phyloP scores from a whole-genome alignment of 2,888 invertebrate species.

The Trissonchulus sp. region DNA sequence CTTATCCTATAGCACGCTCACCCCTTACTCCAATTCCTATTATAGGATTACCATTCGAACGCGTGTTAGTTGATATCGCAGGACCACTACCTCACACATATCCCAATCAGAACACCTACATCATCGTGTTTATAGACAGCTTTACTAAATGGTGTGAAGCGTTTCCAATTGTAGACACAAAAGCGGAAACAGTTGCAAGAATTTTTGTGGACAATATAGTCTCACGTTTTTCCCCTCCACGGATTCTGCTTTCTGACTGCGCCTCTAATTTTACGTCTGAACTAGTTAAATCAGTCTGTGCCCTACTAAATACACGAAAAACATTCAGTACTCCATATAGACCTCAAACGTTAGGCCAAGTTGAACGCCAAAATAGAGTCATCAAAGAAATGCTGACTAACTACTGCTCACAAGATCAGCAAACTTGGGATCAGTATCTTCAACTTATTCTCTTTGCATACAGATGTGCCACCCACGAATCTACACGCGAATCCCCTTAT shows the following conservation, averaged over 20 bases:
- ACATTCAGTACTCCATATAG: conserved; percentile 32
- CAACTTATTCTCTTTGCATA: conserved; percentile 10
- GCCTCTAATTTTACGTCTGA: conserved; percentile 36
- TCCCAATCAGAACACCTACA: conserved; percentile 36
- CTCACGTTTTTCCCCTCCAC: no score
- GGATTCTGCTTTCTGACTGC: conserved; percentile 35
- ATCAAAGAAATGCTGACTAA: no score
- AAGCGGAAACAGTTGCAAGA: no score
- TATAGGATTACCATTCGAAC: conserved; percentile 38
- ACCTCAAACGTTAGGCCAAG: no score
- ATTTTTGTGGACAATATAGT: conserved; percentile 35
- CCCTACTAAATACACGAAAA: conserved; percentile 29
- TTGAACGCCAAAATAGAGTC: no score
- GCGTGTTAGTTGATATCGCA: conserved; percentile 36
- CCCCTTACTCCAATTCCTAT: no score
- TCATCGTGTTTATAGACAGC: no score
- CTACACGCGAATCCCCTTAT: background rate
- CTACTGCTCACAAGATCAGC: no score
- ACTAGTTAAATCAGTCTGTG: conserved; percentile 31
- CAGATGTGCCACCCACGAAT: conserved; percentile 5
- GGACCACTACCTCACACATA: conserved; percentile 37
- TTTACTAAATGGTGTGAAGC: no score
- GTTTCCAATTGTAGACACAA: no score
- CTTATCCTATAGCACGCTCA: background rate
- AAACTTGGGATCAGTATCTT: background rate